Conservation (phyloP, 2,888 invertebrate genomes). For the Rhogogaster chlorosoma region DNA sequence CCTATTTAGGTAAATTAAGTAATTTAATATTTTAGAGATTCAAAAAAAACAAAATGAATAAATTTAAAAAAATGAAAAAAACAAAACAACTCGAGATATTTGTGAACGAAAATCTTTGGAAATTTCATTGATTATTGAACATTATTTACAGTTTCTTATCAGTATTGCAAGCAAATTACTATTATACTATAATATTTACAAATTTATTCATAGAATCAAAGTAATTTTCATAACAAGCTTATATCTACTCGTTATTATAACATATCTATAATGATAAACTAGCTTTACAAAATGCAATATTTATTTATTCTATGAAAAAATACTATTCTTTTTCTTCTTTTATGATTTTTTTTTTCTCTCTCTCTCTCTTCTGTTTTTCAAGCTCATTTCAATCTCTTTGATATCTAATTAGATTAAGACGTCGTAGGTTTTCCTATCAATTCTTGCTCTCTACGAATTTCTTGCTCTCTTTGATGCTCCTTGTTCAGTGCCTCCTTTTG, state of each 20-base stretch:
- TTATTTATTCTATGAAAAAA: neutral
- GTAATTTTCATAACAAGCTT: neutral
- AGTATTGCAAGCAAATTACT: neutral
- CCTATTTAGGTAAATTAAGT: neutral
- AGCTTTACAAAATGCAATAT: neutral
- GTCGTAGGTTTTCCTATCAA: constrained; percentile 69
- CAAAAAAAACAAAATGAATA: neutral
- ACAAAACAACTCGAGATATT: neutral
- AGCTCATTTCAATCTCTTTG: neutral
- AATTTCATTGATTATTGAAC: neutral
- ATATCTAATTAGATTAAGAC: constrained; percentile 52
- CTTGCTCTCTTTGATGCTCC: constrained; percentile 71
- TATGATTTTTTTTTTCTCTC: too few species aligned
- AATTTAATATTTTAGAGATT: neutral
- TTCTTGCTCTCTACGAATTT: constrained; percentile 73
- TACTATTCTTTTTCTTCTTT: neutral
- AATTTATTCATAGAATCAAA: too few species aligned
- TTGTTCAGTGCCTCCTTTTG: constrained; percentile 75
- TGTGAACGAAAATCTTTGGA: neutral
- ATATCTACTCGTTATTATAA: neutral
- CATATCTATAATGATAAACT: neutral
- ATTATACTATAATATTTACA: too few species aligned
- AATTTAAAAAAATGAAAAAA: too few species aligned
- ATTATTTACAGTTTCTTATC: neutral
- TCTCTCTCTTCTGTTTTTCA: neutral